phyloP scores from a whole-genome alignment of 2,888 invertebrate genomes.

The Conistra vaccinii region DNA sequence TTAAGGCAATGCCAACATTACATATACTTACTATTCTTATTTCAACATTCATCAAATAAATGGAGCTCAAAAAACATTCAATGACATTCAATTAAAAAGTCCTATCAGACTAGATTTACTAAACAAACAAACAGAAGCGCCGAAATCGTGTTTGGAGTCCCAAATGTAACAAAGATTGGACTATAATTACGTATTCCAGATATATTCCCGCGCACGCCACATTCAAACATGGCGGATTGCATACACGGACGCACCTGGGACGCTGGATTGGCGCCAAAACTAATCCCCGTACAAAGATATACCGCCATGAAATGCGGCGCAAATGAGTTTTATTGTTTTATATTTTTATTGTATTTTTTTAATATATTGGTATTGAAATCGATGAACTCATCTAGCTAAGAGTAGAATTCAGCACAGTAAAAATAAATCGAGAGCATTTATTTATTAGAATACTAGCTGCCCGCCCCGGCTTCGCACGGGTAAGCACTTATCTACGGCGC shows the following conservation, averaged over 20 bases:
- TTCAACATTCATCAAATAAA: neutral
- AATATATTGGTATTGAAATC: neutral
- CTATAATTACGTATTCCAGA: conserved; percentile 52
- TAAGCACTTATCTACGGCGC: no score
- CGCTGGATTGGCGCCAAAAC: conserved; percentile 62
- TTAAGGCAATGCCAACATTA: neutral
- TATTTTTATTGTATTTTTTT: conserved; percentile 7
- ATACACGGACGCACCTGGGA: conserved; percentile 57
- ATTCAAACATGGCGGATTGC: conserved; percentile 51
- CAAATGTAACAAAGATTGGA: conserved; percentile 31
- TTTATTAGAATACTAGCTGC: no score
- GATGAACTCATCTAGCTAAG: neutral
- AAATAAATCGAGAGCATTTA: no score
- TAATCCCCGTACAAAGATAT: conserved; percentile 57
- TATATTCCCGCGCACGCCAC: conserved; percentile 44
- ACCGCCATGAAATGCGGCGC: conserved; percentile 35
- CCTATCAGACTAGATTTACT: neutral
- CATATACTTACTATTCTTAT: neutral
- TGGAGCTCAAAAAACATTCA: neutral
- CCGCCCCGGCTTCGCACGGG: no score
- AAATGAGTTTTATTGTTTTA: conserved; percentile 32
- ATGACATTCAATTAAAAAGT: neutral
- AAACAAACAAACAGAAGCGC: conserved; percentile 25
- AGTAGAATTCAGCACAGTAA: neutral
- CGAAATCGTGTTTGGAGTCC: conserved; percentile 38